Evolutionary conservation across 2,113 vertebrate genomes (phyloP), one percentile per base, ranked within the genome.

Genomic region (Vimba vimba): DNA sequence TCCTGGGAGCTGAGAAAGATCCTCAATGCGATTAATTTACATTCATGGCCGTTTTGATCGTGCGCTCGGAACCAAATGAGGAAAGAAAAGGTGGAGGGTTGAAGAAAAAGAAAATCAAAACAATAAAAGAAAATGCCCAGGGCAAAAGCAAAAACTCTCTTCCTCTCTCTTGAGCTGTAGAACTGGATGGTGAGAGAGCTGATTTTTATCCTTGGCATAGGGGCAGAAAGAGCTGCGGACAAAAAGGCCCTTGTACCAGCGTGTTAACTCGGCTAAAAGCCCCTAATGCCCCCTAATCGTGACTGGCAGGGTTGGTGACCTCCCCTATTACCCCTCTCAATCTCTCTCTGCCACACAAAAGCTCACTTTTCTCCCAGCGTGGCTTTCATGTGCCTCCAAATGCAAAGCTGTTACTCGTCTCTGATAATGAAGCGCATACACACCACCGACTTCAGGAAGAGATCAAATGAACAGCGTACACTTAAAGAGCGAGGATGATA

Each of bases 241-340:
- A 95, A 94, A 94, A 93, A 90, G 83, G 27, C 90, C 87, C 90
- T 93, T 94, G 94, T 94, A 92, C 86, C 90, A 89, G 85, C 86
- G 91, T 91, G 93, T 94, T 94, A 93, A 93, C 91, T 92, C 92
- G 86, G 78, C 90, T 88, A 91, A 93, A 94, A 86, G 89, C 89
- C 89, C 84, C 89, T 88, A 89, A 92, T 90, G 92, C 92, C 90
- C 89, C 87, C 89, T 94, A 95, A 95, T 94, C 93, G 92, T 95
- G 94, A 94, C 93, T 95, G 94, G 93, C 94, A 95, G 93, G 93
- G 92, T 91, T 89, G 91, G 88, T 91, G 93, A 94, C 93, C 92
- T 90, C 90, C 89, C 79, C 85, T 87, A 81, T 90, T 74, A 87
- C 84, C 79, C 71, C 87, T 75, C 73, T 69, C 39, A 83, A 68